Percentiles rank a stretch among this genome's conserved stretches.
Evolutionary conservation across 2,888 invertebrate species (phyloP).

Genomic region (Chouioia cunea): DNA sequence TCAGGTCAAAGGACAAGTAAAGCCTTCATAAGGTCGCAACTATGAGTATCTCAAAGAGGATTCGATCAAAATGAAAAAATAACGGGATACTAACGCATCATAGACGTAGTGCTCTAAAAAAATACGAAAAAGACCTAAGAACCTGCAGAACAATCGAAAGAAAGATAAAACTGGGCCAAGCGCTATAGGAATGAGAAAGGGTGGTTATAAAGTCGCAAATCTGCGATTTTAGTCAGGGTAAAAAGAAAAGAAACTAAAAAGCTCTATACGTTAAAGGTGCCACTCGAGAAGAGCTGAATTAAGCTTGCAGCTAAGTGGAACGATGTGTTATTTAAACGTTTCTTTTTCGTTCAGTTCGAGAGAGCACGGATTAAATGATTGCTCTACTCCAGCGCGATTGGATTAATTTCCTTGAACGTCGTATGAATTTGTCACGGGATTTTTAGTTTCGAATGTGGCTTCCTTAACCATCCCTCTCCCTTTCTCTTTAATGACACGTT

Average conservation of each 20-base stretch:
- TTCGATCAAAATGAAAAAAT: too few relatives aligned
- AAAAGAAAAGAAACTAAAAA: conserved; percentile 24
- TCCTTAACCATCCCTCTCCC: too few relatives aligned
- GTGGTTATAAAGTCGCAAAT: conserved; percentile 23
- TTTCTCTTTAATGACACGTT: too few relatives aligned
- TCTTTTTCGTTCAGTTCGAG: neutral
- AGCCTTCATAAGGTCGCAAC: neutral
- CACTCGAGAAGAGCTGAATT: conserved; percentile 25
- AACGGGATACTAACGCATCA: neutral
- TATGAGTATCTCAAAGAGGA: neutral
- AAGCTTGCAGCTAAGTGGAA: conserved; percentile 22
- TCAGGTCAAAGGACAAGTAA: neutral
- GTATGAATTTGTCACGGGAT: neutral
- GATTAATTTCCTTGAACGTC: conserved; percentile 20
- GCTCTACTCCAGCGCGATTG: neutral
- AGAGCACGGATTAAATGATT: conserved; percentile 29
- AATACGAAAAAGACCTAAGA: neutral
- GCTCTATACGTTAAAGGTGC: conserved; percentile 5
- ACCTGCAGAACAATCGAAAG: conserved; percentile 12
- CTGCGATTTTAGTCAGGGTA: conserved; percentile 19
- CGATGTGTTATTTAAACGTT: conserved; percentile 38
- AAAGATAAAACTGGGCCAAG: conserved; percentile 30
- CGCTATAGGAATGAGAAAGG: conserved; percentile 17
- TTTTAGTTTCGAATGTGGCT: too few relatives aligned
- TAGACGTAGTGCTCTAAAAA: neutral